phyloP scores from a whole-genome alignment of 2,888 invertebrate species.

The Ametastegia equiseti region DNA sequence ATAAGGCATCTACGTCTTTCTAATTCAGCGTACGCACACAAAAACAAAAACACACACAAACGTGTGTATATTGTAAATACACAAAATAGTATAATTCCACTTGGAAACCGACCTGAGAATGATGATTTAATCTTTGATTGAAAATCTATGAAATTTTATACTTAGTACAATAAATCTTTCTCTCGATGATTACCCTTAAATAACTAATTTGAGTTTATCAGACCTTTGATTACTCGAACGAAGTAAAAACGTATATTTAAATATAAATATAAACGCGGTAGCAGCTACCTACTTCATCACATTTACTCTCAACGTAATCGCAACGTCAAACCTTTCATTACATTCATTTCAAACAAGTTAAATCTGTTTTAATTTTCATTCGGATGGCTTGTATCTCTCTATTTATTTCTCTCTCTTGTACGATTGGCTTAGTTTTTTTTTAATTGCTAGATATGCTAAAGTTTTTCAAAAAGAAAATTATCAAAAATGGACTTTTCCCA shows the following conservation, averaged over 20 bases:
- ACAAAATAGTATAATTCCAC: constrained; percentile 4
- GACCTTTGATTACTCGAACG: constrained; percentile 54
- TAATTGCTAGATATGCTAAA: background rate
- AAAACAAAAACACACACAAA: too few relatives aligned
- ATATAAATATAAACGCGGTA: constrained; percentile 8
- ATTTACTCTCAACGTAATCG: background rate
- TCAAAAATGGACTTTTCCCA: background rate
- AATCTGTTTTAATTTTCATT: background rate
- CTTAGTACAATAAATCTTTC: background rate
- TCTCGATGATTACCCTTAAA: background rate
- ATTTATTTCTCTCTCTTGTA: too few relatives aligned
- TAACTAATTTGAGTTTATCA: constrained; percentile 56
- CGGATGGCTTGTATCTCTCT: too few relatives aligned
- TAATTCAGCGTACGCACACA: background rate
- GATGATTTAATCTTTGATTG: background rate
- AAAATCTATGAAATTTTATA: constrained; percentile 4
- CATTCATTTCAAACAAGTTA: background rate
- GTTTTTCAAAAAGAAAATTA: background rate
- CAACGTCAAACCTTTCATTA: background rate
- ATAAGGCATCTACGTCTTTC: constrained; percentile 14
- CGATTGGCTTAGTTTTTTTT: background rate
- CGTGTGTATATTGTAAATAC: background rate
- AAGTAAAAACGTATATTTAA: background rate
- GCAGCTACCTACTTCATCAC: constrained; percentile 13
- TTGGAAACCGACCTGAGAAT: constrained; percentile 27